Evolutionary conservation across 2,797 vertebrate species (phyloP).

Genomic region (Centropyge bicolor): DNA sequence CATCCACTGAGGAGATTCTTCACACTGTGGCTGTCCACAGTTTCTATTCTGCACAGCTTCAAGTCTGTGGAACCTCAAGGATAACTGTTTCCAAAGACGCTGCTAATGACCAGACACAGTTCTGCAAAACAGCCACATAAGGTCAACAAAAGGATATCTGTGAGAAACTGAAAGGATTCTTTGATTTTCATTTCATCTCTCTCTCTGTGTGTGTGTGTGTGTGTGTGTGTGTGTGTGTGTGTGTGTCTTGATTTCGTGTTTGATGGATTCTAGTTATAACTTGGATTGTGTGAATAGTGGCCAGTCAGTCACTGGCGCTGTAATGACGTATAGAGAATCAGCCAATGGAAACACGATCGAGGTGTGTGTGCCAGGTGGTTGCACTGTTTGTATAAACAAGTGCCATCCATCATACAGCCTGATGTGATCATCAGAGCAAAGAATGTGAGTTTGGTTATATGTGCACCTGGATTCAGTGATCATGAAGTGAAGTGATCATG

Average conservation of each 20-base stretch:
- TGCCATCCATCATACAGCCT: neutral
- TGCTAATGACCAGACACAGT: conserved; percentile 15
- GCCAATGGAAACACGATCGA: conserved; percentile 9
- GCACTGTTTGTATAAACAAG: conserved; percentile 9
- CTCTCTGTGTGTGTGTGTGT: neutral
- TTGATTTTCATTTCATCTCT: neutral
- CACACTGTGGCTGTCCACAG: neutral
- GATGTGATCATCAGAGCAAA: conserved; percentile 5
- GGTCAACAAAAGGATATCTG: conserved; percentile 24
- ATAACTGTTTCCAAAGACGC: conserved; percentile 26
- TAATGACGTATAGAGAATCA: neutral
- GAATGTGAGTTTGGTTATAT: neutral
- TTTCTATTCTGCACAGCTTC: conserved; percentile 14
- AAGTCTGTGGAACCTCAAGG: conserved; percentile 16
- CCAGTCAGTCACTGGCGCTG: neutral
- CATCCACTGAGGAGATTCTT: conserved; percentile 21
- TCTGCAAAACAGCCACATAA: conserved; percentile 23
- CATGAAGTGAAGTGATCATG: neutral
- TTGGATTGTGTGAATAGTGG: neutral
- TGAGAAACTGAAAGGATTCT: conserved; percentile 8
- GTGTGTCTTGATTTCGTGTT: neutral
- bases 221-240: neutral
- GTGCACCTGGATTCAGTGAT: neutral
- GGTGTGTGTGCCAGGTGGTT: neutral
- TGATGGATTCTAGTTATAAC: neutral